Evolutionary conservation across 2,888 invertebrate species (phyloP).

Genomic region (Spialia ferax): DNA sequence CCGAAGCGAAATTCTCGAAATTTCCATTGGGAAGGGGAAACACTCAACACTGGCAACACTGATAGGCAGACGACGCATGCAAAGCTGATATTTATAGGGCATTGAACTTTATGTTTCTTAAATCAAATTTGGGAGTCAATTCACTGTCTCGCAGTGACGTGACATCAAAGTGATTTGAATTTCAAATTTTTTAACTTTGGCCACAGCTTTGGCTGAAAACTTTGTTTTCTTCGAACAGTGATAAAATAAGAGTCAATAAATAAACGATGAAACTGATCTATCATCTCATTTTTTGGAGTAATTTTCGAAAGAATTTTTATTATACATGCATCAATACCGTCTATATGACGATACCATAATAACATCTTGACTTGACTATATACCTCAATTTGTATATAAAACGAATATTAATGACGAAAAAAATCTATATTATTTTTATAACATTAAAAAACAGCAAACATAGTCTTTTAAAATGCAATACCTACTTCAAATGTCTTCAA

Average conservation of each 20-base stretch:
- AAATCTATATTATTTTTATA: too few relatives aligned
- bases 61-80: conserved; percentile 62
- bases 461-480: too few relatives aligned
- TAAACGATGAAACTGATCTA: not conserved
- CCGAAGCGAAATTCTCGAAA: conserved; percentile 48
- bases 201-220: not conserved
- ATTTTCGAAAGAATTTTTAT: too few relatives aligned
- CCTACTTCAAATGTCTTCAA: too few relatives aligned
- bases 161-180: conserved; percentile 57
- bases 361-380: too few relatives aligned
- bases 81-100: conserved; percentile 55
- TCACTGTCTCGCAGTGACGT: not conserved
- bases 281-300: too few relatives aligned
- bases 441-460: too few relatives aligned
- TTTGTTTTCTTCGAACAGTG: not conserved
- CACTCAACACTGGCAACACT: conserved; percentile 51
- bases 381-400: too few relatives aligned
- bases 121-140: conserved; percentile 11
- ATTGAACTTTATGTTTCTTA: conserved; percentile 51
- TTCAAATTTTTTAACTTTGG: conserved; percentile 50
- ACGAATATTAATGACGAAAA: too few relatives aligned
- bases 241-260: not conserved
- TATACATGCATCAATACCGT: too few relatives aligned
- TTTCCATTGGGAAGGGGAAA: conserved; percentile 21
- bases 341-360: too few relatives aligned